phyloP scores from a whole-genome alignment of 2,888 invertebrate species.

The Deilephila elpenor region DNA sequence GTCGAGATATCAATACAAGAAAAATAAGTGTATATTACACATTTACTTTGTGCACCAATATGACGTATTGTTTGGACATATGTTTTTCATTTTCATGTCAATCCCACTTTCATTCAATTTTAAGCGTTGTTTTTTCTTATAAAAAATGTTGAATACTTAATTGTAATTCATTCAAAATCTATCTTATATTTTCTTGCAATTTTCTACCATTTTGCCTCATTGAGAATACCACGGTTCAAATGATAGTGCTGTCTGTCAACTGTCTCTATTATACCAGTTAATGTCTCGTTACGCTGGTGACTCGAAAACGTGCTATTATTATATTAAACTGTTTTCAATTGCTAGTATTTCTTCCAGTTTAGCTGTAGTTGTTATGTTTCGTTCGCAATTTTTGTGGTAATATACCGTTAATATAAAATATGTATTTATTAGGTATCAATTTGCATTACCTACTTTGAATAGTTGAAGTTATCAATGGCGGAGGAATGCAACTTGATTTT shows the following conservation, averaged over 20 bases:
- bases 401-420: neutral
- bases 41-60: neutral
- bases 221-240: neutral
- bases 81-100: conserved; percentile 1
- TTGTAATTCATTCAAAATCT: too few relatives aligned
- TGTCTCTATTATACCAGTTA: neutral
- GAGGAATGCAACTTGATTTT: neutral
- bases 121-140: too few relatives aligned
- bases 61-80: conserved; percentile 4
- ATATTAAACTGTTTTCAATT: neutral
- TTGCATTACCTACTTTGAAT: neutral
- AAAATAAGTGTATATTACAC: neutral
- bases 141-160: too few relatives aligned
- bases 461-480: neutral
- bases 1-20: neutral
- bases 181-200: too few relatives aligned
- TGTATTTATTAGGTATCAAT: neutral
- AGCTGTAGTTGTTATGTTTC: conserved; percentile 6
- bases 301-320: neutral
- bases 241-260: neutral
- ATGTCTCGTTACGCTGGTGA: neutral
- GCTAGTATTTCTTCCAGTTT: conserved; percentile 1
- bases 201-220: too few relatives aligned
- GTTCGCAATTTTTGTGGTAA: neutral
- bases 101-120: neutral